Percentiles rank a stretch among this genome's conserved stretches.
Conservation (phyloP, 1,140 invertebrate species). For the Nautilus pompilius region DNA sequence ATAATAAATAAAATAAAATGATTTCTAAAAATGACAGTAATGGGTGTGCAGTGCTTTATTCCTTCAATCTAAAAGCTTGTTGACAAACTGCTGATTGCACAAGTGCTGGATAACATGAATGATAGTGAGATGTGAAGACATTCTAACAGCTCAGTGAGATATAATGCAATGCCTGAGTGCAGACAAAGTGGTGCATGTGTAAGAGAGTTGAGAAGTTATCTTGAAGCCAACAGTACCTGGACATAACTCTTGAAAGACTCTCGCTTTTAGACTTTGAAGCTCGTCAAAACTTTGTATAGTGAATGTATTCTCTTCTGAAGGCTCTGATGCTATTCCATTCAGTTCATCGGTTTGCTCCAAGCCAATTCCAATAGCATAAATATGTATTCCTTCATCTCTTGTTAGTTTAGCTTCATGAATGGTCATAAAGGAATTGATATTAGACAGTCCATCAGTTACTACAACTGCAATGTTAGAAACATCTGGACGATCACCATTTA, state of each 20-base stretch:
- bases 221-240: too few species aligned
- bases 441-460: constrained; percentile 43
- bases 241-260: constrained; percentile 1
- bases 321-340: constrained; percentile 29
- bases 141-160: too few species aligned
- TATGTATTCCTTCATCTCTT: constrained; percentile 20
- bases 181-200: too few species aligned
- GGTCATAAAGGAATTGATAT: constrained; percentile 32
- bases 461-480: constrained; percentile 30
- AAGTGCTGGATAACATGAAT: too few species aligned
- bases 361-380: constrained; percentile 36
- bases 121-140: too few species aligned
- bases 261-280: constrained; percentile 26
- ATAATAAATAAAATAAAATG: too few species aligned
- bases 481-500: constrained; percentile 30
- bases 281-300: constrained; percentile 39
- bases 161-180: too few species aligned
- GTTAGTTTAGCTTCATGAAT: constrained; percentile 31
- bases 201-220: too few species aligned
- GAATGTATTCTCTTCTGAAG: constrained; percentile 29
- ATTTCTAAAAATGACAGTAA: too few species aligned
- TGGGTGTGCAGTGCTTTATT: too few species aligned
- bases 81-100: too few species aligned
- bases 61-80: too few species aligned
- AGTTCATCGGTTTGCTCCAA: constrained; percentile 35